Conservation (phyloP, 2,113 vertebrate species). For the Gambusia affinis region DNA sequence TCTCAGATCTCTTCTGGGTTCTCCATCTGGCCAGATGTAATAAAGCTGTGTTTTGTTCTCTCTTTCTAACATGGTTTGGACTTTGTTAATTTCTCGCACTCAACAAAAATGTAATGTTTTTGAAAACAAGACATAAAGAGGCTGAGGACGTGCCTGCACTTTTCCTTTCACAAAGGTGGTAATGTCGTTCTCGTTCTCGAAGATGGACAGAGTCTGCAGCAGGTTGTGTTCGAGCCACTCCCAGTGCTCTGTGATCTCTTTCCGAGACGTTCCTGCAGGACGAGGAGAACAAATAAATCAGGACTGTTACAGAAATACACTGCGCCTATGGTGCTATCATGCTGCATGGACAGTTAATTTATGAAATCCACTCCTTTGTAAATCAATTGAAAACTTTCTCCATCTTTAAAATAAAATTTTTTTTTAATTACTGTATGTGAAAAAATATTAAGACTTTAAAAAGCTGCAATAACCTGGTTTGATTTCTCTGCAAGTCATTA, state of each 20-base stretch:
- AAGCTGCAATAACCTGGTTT: too few species aligned
- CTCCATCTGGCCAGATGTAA: too few species aligned
- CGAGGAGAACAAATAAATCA: background rate
- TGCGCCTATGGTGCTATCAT: background rate
- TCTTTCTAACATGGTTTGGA: too few species aligned
- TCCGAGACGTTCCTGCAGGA: constrained; percentile 88
- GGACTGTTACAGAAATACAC: constrained; percentile 11
- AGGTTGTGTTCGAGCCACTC: constrained; percentile 98
- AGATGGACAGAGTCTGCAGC: constrained; percentile 96
- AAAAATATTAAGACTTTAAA: too few species aligned
- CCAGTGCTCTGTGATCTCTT: constrained; percentile 98
- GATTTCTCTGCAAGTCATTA: too few species aligned
- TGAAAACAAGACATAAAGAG: background rate
- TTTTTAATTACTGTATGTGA: background rate
- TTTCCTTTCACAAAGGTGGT: constrained; percentile 98
- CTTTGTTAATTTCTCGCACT: too few species aligned
- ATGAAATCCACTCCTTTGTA: background rate
- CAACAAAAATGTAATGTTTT: too few species aligned
- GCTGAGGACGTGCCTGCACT: constrained; percentile 85
- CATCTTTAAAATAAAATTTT: too few species aligned
- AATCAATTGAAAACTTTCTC: too few species aligned
- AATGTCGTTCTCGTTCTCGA: constrained; percentile 98
- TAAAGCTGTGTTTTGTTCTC: too few species aligned
- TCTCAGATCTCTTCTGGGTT: too few species aligned
- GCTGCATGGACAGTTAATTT: background rate